Percentiles rank a stretch among this genome's conserved stretches.
Conservation (phyloP, 2,113 vertebrate species). For the Thymallus thymallus region DNA sequence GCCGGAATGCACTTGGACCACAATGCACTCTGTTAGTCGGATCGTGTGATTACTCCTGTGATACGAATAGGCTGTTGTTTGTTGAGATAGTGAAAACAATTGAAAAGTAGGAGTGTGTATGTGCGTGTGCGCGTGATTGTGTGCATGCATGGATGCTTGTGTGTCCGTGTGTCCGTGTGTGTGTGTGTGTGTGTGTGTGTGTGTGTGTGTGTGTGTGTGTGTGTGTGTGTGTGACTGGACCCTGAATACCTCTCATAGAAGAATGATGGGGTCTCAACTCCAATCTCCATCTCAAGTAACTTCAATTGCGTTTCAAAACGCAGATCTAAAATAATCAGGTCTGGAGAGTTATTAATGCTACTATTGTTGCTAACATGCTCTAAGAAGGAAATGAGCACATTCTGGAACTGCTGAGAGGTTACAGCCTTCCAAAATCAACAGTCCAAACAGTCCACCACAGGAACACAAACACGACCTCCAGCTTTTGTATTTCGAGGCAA, state of each 20-base stretch:
- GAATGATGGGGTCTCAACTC: slow-evolving; percentile 38
- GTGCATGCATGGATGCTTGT: not conserved
- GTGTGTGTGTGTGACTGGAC: slow-evolving; percentile 4
- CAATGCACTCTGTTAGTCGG: slow-evolving; percentile 1
- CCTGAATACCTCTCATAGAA: slow-evolving; percentile 33
- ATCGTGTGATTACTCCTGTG: slow-evolving; percentile 2
- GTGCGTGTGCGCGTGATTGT: not conserved
- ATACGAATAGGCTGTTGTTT: not conserved
- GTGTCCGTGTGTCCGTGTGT: not conserved
- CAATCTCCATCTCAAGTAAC: not conserved
- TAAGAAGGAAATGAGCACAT: not conserved
- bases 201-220: not conserved
- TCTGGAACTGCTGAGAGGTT: not conserved
- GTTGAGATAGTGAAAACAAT: not conserved
- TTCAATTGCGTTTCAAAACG: not conserved
- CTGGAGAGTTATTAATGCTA: not conserved
- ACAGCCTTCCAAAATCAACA: not conserved
- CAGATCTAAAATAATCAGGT: not conserved
- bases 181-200: not conserved
- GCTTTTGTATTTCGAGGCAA: not conserved
- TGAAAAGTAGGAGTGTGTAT: too few species aligned
- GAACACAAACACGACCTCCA: not conserved
- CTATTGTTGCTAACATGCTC: not conserved
- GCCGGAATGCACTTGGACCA: not conserved
- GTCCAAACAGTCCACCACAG: not conserved